phyloP scores from a whole-genome alignment of 1,140 invertebrate species.

The Heliothis subflexa region DNA sequence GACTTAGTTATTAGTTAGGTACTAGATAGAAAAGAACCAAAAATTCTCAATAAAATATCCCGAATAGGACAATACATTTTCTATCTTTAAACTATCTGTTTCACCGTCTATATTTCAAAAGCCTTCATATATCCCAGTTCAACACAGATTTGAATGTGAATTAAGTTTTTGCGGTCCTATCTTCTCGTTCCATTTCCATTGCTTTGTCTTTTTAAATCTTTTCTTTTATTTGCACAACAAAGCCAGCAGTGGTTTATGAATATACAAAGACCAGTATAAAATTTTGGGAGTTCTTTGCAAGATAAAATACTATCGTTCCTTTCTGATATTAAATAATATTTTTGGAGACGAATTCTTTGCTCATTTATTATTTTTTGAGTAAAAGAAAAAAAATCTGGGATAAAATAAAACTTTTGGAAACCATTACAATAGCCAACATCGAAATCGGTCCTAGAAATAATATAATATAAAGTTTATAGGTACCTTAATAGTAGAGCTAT shows the following conservation, averaged over 20 bases:
- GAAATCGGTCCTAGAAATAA: no score
- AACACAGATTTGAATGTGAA: constrained; percentile 34
- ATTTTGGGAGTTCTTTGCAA: neutral
- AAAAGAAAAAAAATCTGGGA: no score
- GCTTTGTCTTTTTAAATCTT: constrained; percentile 26
- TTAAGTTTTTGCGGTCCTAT: constrained; percentile 27
- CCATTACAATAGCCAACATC: no score
- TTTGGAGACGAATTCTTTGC: no score
- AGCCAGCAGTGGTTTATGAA: constrained; percentile 25
- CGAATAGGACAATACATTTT: neutral
- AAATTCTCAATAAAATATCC: neutral
- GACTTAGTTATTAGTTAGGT: no score
- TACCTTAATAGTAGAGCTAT: no score
- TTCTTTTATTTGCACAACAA: constrained; percentile 28
- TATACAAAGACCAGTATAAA: constrained; percentile 16
- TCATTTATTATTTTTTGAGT: no score
- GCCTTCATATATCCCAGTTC: constrained; percentile 4
- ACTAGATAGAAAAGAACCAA: neutral
- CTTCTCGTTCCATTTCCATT: constrained; percentile 8
- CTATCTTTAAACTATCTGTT: neutral
- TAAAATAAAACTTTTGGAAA: no score
- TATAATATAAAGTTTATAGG: no score
- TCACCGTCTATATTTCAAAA: constrained; percentile 2
- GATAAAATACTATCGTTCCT: neutral
- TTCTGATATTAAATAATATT: no score